Base-by-base conservation (phyloP, 1,140 invertebrate genomes). In the Drosophila novamexicana region DNA sequence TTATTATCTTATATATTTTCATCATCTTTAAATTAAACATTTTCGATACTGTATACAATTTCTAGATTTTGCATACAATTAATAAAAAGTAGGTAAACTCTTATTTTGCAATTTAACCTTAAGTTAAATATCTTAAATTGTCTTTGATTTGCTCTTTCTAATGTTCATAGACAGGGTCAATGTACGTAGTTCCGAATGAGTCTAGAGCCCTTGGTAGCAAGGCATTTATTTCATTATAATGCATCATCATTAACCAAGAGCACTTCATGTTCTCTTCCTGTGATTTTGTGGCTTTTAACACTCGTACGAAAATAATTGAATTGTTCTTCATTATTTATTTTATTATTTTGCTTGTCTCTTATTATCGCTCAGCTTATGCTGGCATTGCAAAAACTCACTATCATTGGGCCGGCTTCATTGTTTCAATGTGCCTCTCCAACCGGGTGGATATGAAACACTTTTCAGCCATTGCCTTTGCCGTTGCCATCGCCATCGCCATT, bases 261-360 rank as follows among this genome's bases (percentile, higher is more conserved):
- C 77, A 77, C 59, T 72, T 68, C 58, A 63, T 52, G 39, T 67
- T 63, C 58, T 66, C 12, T 58, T 22, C 40, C 50, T 42, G 56
- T 76, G 79, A 86, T 81, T 86, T 75, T 54, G 71, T 79, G 65
- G 82, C 83, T 86, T 86, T 88, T 79, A 86, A 76, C 77, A 77
- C 65, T 73, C 59, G 64, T 49, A 76, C 68, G 45, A 83, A 77
- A 84, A 89, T 89, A 89, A 89, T 89, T 89, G 84, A 89, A 89
- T 89, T 89, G 84, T 84, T 89, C 67, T 76, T 89, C 71, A 88
- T 89, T 89, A 89, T 89, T 89, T 89, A 89, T 89, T 89, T 89
- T 89, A 89, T 89, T 84, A 88, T 88, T 89, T 89, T 73, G 67
- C 84, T 89, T 84, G 84, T 88, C 80, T 71, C 84, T 89, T 72